Conservation (phyloP, 2,797 vertebrate genomes). For the Sebastes melanostomus region DNA sequence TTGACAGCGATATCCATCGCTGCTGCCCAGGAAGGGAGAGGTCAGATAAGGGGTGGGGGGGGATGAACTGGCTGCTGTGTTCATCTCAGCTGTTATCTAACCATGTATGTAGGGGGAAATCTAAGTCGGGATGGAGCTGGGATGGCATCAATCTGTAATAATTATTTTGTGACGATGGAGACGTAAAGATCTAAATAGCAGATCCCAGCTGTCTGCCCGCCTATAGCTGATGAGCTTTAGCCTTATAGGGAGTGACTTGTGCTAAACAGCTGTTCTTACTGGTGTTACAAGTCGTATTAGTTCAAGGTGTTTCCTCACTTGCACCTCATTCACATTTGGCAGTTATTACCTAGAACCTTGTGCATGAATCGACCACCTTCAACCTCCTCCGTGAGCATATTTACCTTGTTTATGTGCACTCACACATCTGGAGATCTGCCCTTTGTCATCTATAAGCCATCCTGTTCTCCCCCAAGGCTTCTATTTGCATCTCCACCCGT, state of each 20-base stretch:
- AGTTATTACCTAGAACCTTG: conserved; percentile 18
- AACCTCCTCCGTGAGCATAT: not conserved
- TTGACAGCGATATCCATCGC: conserved; percentile 62
- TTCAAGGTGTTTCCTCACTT: conserved; percentile 22
- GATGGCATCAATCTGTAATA: not conserved
- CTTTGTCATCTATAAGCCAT: conserved; percentile 40
- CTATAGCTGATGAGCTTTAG: not conserved
- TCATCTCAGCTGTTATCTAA: conserved; percentile 51
- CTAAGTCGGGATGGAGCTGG: not conserved
- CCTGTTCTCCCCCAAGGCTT: conserved; percentile 21
- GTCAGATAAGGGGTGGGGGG: conserved; percentile 57
- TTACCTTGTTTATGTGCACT: not conserved
- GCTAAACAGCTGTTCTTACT: not conserved
- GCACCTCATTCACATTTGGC: conserved; percentile 25
- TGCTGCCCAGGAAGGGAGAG: conserved; percentile 73
- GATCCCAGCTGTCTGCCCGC: not conserved
- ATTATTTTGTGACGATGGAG: not conserved
- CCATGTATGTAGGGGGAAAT: not conserved
- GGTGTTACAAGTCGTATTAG: not conserved
- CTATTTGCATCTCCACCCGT: conserved; percentile 28
- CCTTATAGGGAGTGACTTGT: not conserved
- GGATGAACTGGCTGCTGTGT: conserved; percentile 17
- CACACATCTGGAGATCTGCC: conserved; percentile 39
- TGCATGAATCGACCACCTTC: not conserved
- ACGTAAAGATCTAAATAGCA: not conserved